Base-by-base conservation (phyloP, 2,888 invertebrate genomes). In the Gasteruption jaculator region DNA sequence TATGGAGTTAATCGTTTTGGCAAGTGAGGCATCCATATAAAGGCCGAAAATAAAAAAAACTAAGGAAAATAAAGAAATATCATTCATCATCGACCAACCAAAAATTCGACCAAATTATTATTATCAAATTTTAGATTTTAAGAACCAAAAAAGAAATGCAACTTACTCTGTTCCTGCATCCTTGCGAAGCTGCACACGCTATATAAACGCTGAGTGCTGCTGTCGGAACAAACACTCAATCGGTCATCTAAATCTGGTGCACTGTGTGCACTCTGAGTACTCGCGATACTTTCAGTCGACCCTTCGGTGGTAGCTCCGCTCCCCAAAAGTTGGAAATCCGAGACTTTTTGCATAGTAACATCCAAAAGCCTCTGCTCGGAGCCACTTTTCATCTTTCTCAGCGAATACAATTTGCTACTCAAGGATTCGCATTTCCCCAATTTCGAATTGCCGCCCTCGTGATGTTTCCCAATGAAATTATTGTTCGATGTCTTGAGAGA, bases 251-350 rank as follows among this genome's bases (percentile, higher is more conserved):
- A 48, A 45, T 69, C 71, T 1, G 70, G 69, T 2, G 67, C 70
- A 43, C 69, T 68, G 37, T 65, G 67, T 11, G 61, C 62, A 38
- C 68, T 69, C 22, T 61, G 63, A 0, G 63, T 66, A 36, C 70
- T 71, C 25, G 63, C 68, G 21, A 70, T 67, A 38, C 68, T 70
- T 31, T 70, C 71, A 7, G 63, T 68, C 3, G 70, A 69, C 6
- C 64, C 63, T 31, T 70, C 71, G 7, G 63, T 68, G 3, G 70
- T 68, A 6, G 63, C 63, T 12, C 60, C 55, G 11, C 54, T 52
- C 15, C 49, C 54, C 14, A 51, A 46, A 3, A 52, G 43, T 22
- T 53, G 53, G 36, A 59, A 59, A 5, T 65, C 63, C 0, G 51
- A 48, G 1, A 53, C 38, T n/a, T 32, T 49, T 22, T 53, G 55